Evolutionary conservation across 2,113 vertebrate species (phyloP).

Genomic region (Fulmarus glacialis): DNA sequence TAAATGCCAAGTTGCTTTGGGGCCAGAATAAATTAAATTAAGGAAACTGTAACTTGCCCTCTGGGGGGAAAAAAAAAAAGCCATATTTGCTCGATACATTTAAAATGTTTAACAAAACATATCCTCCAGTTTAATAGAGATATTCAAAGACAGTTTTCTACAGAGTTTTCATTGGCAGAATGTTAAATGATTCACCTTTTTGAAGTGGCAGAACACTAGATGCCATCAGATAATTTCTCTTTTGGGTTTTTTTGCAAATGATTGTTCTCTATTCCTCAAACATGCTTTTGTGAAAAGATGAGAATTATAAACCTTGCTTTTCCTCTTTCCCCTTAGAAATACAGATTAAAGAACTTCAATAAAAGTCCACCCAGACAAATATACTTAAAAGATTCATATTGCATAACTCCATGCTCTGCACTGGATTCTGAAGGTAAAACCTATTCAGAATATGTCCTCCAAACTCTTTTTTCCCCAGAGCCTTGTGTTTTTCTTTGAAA

Average conservation of each 20-base stretch:
- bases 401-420: fast-evolving
- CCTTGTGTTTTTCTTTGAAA: neutral
- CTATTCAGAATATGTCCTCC: neutral
- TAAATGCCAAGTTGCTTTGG: neutral
- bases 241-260: neutral
- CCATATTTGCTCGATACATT: neutral
- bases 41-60: neutral
- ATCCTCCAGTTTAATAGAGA: neutral
- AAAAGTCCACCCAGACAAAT: neutral
- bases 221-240: neutral
- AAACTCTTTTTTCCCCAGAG: fast-evolving
- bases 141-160: neutral
- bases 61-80: fast-evolving
- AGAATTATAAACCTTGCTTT: neutral
- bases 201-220: neutral
- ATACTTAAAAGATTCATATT: neutral
- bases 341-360: neutral
- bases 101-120: neutral
- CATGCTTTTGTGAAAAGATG: neutral
- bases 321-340: neutral
- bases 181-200: neutral
- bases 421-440: neutral
- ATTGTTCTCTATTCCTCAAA: neutral
- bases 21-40: neutral
- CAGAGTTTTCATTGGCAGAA: neutral